These are phyloP conservation scores for silkworm (Bombyx mori) DNA, from an alignment of 1,140 invertebrate genomes.

Conservation along the genomic window ASM3026992v2 NC_085110.1:13007001-13007500, in stretches of 20 bases:
- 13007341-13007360: slow-evolving; percentile 50
- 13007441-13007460: slow-evolving; percentile 7
- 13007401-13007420: not conserved
- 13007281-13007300: slow-evolving; percentile 54
- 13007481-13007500: slow-evolving; percentile 46
- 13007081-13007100: too few species aligned
- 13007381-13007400: not conserved
- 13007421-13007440: slow-evolving; percentile 10
- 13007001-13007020: slow-evolving; percentile 50
- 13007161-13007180: slow-evolving; percentile 65
- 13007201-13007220: slow-evolving; percentile 65
- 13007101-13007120: slow-evolving; percentile 28
- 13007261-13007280: slow-evolving; percentile 46
- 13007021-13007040: slow-evolving; percentile 28
- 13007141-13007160: slow-evolving; percentile 64
- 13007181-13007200: slow-evolving; percentile 70
- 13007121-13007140: slow-evolving; percentile 58
- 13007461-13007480: slow-evolving; percentile 1
- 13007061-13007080: too few species aligned
- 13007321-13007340: slow-evolving; percentile 70
- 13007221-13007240: slow-evolving; percentile 53
- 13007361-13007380: slow-evolving; percentile 2
- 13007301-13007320: slow-evolving; percentile 69
- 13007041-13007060: slow-evolving; percentile 12
- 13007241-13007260: slow-evolving; percentile 49